phyloP scores from a whole-genome alignment of 2,888 invertebrate species.

The Chrysotoxum bicinctum region DNA sequence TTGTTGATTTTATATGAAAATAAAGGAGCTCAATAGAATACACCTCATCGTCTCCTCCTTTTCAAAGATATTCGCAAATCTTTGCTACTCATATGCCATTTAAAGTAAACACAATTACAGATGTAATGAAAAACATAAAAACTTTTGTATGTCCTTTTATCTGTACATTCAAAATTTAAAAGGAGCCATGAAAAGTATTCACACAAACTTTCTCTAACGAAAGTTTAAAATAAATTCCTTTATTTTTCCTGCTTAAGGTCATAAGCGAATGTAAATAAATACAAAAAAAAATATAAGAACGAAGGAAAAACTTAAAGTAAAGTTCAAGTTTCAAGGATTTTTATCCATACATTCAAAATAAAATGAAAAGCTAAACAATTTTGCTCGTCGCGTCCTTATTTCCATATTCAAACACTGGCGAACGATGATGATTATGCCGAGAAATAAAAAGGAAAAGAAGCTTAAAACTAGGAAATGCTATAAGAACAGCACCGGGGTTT shows the following conservation, averaged over 20 bases:
- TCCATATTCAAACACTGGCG: slow-evolving; percentile 52
- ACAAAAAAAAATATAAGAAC: neutral
- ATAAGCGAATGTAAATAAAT: neutral
- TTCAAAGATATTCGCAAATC: too few relatives aligned
- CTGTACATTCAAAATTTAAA: neutral
- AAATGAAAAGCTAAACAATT: slow-evolving; percentile 67
- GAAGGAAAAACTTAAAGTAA: slow-evolving; percentile 20
- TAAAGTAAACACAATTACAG: neutral
- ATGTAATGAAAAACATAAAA: neutral
- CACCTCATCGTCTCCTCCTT: too few relatives aligned
- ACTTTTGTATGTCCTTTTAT: neutral
- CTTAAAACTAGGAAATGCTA: slow-evolving; percentile 8
- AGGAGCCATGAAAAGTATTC: neutral
- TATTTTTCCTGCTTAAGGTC: slow-evolving; percentile 1
- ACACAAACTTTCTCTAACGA: neutral
- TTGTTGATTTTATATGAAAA: too few relatives aligned
- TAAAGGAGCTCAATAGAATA: too few relatives aligned
- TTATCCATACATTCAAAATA: slow-evolving; percentile 34
- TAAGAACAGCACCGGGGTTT: neutral
- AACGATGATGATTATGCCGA: slow-evolving; percentile 28
- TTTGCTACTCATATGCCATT: too few relatives aligned
- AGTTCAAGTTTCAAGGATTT: slow-evolving; percentile 60
- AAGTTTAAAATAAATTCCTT: neutral
- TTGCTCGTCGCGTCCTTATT: slow-evolving; percentile 55
- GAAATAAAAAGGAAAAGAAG: slow-evolving; percentile 11